Percentiles rank a stretch among this genome's conserved stretches.
Evolutionary conservation across 2,888 invertebrate species (phyloP).

Genomic region (Gandaritis pyraliata): DNA sequence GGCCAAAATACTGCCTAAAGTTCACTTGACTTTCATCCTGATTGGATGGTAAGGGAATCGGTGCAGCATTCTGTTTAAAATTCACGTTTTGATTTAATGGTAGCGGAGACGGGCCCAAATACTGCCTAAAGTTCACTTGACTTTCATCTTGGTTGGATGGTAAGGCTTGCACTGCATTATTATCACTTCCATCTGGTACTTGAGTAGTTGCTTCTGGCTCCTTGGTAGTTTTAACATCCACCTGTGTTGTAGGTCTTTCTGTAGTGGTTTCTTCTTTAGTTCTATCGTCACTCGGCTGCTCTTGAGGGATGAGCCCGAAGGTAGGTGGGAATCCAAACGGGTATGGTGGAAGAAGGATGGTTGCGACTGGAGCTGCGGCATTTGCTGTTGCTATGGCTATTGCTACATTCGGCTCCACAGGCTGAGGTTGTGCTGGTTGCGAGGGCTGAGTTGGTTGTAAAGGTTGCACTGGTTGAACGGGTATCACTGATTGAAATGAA

Average conservation of each 20-base stretch:
- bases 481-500: conserved; percentile 30
- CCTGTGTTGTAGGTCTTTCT: conserved; percentile 54
- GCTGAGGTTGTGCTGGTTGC: conserved; percentile 45
- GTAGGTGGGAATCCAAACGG: conserved; percentile 73
- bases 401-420: conserved; percentile 68
- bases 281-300: conserved; percentile 57
- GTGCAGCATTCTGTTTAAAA: conserved; percentile 30
- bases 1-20: conserved; percentile 62
- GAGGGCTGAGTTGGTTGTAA: conserved; percentile 32
- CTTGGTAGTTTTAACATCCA: conserved; percentile 53
- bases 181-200: conserved; percentile 64
- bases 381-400: conserved; percentile 76
- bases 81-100: conserved; percentile 38
- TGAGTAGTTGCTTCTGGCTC: conserved; percentile 64
- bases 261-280: conserved; percentile 61
- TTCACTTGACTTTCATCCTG: conserved; percentile 57
- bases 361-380: conserved; percentile 75
- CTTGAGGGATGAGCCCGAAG: conserved; percentile 62
- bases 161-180: conserved; percentile 66
- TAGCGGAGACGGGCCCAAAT: conserved; percentile 51
- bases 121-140: conserved; percentile 62
- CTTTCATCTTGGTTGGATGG: conserved; percentile 64
- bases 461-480: conserved; percentile 43
- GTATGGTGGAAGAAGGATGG: conserved; percentile 74
- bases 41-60: conserved; percentile 65